These are phyloP conservation scores for Formica aserva DNA, from an alignment of 2,888 invertebrate species.

Conservation along the genomic window DNA sequence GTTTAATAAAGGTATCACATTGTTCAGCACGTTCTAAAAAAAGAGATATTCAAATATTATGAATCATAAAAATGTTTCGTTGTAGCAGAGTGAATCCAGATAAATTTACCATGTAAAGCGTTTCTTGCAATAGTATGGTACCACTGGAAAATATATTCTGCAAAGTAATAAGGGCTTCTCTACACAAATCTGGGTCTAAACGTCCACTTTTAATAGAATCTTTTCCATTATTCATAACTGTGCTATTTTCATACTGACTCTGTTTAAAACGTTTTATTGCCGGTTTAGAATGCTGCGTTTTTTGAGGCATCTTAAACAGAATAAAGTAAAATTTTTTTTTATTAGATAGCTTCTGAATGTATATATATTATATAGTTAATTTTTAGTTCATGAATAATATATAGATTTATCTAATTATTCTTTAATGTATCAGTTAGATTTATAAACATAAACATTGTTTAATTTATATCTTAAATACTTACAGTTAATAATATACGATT, in stretches of 20 bases:
- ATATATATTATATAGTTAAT: slow-evolving; percentile 16
- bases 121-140: slow-evolving; percentile 72
- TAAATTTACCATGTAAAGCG: slow-evolving; percentile 78
- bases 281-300: slow-evolving; percentile 77
- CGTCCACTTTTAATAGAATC: slow-evolving; percentile 56
- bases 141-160: slow-evolving; percentile 78
- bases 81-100: slow-evolving; percentile 17
- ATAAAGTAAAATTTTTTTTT: not conserved
- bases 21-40: slow-evolving; percentile 76
- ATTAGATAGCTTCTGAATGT: not conserved
- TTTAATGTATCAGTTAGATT: slow-evolving; percentile 16
- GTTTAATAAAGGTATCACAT: slow-evolving; percentile 75
- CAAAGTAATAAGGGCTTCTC: slow-evolving; percentile 74
- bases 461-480: slow-evolving; percentile 54
- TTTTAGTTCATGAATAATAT: not conserved
- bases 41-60: slow-evolving; percentile 54
- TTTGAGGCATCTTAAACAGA: slow-evolving; percentile 76
- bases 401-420: slow-evolving; percentile 17
- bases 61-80: not conserved
- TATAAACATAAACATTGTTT: not conserved
- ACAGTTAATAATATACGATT: slow-evolving; percentile 77
- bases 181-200: slow-evolving; percentile 75
- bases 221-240: slow-evolving; percentile 65
- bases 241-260: slow-evolving; percentile 75
- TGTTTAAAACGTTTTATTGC: slow-evolving; percentile 78